Base-by-base conservation (phyloP, 2,888 invertebrate genomes). In the Thecocarcelia acutangulata region DNA sequence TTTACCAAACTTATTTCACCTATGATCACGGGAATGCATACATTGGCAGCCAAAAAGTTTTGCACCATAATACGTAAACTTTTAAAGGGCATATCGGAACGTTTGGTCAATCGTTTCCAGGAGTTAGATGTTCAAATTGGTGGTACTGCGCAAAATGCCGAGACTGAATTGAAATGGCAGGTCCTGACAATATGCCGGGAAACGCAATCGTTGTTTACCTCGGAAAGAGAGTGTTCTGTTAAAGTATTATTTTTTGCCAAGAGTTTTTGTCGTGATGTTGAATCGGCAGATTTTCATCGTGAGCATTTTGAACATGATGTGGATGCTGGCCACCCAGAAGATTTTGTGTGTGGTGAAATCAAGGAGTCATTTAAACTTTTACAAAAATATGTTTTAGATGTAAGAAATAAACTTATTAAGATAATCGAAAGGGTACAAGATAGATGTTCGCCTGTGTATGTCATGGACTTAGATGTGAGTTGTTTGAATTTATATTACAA, bases 191-290 rank as follows among this genome's bases (percentile, higher is more conserved):
- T 95, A 73, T 96, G 96, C 84, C 94, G 97, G 44, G 94, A 94
- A 86, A 93, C 96, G 87, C 97, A 97, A 91, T 92, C 93, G 70
- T 91, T 96, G 85, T 96, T 96, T 89, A 94, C 95, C 40, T 92
- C 94, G 85, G 95, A 95, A 87, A 93, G 96, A 13, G 97, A 97
- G 88, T 93, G 95, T 85, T 93, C 95, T 75, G 93, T 96, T 68
- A 96, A 96, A 89, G 94, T 96, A 13, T 93, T 97, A 83, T 94
- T 94, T 84, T 96, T 97, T 91, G 95, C 96, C 52, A 96, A 96
- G 89, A 94, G 94, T 79, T 92, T 97, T 44, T 92, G 93, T 70
- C 93, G 93, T 87, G 94, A 95, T 86, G 92, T 95, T 37, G 94
- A 91, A 81, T 93, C 90, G 89, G 93, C 89, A 46, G 91, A 91